Conservation (phyloP, 2,888 invertebrate species). For the Seira ritae region DNA sequence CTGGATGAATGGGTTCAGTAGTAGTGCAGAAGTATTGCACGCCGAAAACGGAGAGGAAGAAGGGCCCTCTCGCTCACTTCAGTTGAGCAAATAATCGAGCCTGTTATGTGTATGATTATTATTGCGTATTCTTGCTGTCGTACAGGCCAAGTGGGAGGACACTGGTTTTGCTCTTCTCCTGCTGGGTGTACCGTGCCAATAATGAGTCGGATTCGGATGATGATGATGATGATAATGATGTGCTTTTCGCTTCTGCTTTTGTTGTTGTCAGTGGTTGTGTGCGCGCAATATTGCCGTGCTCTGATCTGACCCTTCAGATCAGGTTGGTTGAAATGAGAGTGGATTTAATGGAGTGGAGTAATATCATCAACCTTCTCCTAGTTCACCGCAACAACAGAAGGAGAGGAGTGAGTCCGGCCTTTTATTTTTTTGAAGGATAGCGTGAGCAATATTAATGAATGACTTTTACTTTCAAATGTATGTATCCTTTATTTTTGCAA, state of each 20-base stretch:
- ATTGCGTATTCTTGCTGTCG: neutral
- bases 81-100: constrained; percentile 59
- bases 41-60: neutral
- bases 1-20: no score
- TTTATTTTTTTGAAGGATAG: constrained; percentile 40
- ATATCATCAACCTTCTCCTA: neutral
- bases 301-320: constrained; percentile 49
- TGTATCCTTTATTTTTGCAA: no score
- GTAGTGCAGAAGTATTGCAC: no score
- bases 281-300: no score
- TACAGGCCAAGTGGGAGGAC: neutral
- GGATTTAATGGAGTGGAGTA: constrained; percentile 63
- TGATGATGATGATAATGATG: no score
- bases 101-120: constrained; percentile 40
- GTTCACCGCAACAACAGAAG: constrained; percentile 47
- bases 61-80: constrained; percentile 24
- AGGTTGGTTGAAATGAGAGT: constrained; percentile 52
- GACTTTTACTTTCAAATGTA: no score
- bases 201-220: no score
- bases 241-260: constrained; percentile 15
- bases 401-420: constrained; percentile 35
- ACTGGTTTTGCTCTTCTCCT: neutral
- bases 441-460: neutral
- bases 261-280: constrained; percentile 30
- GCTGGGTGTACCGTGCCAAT: neutral